Evolutionary conservation across 2,113 vertebrate genomes (phyloP).

Genomic region (Apteryx owenii): DNA sequence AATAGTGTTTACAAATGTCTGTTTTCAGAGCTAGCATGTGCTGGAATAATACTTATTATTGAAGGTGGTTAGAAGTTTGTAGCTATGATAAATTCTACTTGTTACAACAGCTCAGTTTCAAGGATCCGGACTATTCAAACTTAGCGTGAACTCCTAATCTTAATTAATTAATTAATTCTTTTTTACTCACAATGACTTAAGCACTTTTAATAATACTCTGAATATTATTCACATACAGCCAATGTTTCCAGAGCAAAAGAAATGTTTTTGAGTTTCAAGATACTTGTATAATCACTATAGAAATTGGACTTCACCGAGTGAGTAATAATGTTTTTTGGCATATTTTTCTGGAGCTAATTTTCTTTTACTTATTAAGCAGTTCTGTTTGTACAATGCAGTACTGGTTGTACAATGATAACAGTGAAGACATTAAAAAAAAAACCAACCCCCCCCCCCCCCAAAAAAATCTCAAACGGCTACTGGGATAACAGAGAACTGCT

Average conservation of each 20-base stretch:
- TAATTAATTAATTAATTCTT: background rate
- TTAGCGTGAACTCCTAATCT: background rate
- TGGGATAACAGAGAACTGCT: background rate
- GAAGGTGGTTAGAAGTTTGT: background rate
- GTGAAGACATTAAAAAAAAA: background rate
- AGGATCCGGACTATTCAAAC: background rate
- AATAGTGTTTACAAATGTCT: background rate
- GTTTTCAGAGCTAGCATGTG: background rate
- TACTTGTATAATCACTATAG: background rate
- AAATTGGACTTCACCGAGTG: background rate
- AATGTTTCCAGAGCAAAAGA: background rate
- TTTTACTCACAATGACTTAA: background rate
- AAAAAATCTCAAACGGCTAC: background rate
- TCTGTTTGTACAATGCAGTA: too few relatives aligned
- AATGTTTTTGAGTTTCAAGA: background rate
- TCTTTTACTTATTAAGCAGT: background rate
- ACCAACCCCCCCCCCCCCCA: too few relatives aligned
- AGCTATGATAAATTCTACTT: background rate
- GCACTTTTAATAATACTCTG: background rate
- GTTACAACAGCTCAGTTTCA: background rate
- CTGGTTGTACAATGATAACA: background rate
- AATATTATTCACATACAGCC: background rate
- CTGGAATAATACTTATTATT: background rate
- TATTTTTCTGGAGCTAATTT: background rate
- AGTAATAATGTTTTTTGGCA: background rate